Percentiles rank a stretch among this genome's conserved stretches.
phyloP scores from a whole-genome alignment of 2,113 vertebrate genomes.

The Phocoena phocoena region DNA sequence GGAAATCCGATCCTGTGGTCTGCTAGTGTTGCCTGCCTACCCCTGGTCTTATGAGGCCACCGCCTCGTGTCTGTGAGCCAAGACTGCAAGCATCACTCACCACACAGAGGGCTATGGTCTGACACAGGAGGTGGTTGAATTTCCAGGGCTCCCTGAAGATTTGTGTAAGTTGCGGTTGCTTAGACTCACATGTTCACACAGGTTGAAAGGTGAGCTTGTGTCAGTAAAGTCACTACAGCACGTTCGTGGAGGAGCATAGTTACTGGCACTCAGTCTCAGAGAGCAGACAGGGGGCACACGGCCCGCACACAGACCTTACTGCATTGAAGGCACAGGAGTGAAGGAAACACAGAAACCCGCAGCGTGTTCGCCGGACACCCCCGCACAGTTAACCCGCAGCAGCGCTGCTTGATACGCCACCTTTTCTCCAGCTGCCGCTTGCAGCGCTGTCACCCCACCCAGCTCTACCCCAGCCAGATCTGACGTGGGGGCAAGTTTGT shows the following conservation, averaged over 20 bases:
- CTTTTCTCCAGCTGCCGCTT: neutral
- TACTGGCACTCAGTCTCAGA: neutral
- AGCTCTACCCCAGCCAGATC: neutral
- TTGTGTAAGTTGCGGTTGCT: neutral
- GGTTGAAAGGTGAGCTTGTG: neutral
- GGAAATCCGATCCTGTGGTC: neutral
- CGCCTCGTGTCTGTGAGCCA: neutral
- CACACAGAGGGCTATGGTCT: neutral
- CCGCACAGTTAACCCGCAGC: neutral
- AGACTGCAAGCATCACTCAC: neutral
- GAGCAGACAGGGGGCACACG: neutral
- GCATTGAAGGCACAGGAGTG: neutral
- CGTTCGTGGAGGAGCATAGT: rapidly evolving
- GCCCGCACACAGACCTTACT: no score
- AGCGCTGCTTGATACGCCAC: neutral
- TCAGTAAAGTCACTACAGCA: neutral
- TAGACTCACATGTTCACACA: neutral
- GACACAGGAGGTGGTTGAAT: neutral
- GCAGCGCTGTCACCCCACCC: neutral
- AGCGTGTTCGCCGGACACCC: no score
- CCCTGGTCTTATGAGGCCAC: neutral
- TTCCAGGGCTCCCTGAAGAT: neutral
- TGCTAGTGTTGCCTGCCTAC: neutral
- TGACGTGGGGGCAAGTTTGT: neutral
- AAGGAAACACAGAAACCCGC: neutral